These are phyloP conservation scores for Ctena decussata DNA, from an alignment of 2,888 invertebrate genomes.

Conservation along the genomic window DNA sequence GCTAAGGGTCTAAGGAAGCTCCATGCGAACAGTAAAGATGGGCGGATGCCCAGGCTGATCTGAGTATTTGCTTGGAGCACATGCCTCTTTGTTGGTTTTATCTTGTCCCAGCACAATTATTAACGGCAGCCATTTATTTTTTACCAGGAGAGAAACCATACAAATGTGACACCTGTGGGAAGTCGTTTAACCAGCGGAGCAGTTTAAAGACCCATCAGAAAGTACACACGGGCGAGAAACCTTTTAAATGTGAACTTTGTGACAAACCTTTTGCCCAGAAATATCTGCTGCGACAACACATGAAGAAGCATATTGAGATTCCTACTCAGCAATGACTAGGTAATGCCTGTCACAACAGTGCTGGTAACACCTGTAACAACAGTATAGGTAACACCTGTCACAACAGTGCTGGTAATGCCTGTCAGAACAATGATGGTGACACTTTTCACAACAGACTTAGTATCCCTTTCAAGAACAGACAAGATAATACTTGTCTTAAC, in stretches of 20 bases:
- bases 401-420: background rate
- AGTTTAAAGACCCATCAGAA: constrained; percentile 68
- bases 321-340: constrained; percentile 45
- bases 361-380: background rate
- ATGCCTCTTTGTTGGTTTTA: no score
- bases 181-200: constrained; percentile 65
- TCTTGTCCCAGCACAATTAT: no score
- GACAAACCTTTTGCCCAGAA: constrained; percentile 68
- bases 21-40: no score
- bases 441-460: background rate
- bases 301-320: constrained; percentile 66
- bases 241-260: constrained; percentile 60
- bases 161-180: constrained; percentile 66
- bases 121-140: no score
- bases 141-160: constrained; percentile 64
- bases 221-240: constrained; percentile 65
- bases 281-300: constrained; percentile 66
- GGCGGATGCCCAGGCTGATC: no score
- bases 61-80: no score
- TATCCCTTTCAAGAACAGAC: background rate
- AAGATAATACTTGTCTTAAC: background rate
- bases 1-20: no score
- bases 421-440: background rate
- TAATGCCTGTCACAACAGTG: background rate
- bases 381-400: background rate